Evolutionary conservation across 2,888 invertebrate genomes (phyloP).

Genomic region (Lasioglossum villosulum): DNA sequence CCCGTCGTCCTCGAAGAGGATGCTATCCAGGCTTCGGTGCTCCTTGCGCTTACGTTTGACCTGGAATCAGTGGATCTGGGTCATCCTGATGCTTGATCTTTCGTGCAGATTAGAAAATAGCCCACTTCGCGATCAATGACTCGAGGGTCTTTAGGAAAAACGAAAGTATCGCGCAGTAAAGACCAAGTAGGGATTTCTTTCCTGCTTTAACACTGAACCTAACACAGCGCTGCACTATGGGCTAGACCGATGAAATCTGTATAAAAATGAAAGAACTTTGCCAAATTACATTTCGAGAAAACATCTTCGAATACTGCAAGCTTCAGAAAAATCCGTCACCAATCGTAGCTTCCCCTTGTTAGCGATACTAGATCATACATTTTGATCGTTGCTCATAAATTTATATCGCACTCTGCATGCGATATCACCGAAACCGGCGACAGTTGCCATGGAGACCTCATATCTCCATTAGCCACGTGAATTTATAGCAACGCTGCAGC

Average conservation of each 20-base stretch:
- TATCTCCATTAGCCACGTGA: neutral
- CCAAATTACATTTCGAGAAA: too few relatives aligned
- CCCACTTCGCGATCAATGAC: neutral
- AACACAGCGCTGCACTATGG: too few relatives aligned
- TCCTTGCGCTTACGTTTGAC: slow-evolving; percentile 83
- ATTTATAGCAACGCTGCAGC: neutral
- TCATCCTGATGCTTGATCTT: neutral
- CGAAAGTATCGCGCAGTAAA: too few relatives aligned
- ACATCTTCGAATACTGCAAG: too few relatives aligned
- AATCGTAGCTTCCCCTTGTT: too few relatives aligned
- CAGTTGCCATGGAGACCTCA: neutral
- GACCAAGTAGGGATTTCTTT: too few relatives aligned
- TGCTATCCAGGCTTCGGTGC: slow-evolving; percentile 82
- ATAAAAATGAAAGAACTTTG: too few relatives aligned
- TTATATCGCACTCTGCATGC: neutral
- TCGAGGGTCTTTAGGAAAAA: neutral
- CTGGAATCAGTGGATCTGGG: slow-evolving; percentile 57
- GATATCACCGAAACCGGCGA: neutral
- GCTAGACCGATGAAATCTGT: too few relatives aligned
- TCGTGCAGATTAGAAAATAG: neutral
- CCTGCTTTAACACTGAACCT: too few relatives aligned
- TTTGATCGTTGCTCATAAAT: neutral
- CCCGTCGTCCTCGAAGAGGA: slow-evolving; percentile 81
- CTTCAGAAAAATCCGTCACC: too few relatives aligned
- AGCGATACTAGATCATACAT: neutral